These are phyloP conservation scores for Drosophila pegasa DNA, from an alignment of 2,888 invertebrate genomes.

Conservation along the genomic window DNA sequence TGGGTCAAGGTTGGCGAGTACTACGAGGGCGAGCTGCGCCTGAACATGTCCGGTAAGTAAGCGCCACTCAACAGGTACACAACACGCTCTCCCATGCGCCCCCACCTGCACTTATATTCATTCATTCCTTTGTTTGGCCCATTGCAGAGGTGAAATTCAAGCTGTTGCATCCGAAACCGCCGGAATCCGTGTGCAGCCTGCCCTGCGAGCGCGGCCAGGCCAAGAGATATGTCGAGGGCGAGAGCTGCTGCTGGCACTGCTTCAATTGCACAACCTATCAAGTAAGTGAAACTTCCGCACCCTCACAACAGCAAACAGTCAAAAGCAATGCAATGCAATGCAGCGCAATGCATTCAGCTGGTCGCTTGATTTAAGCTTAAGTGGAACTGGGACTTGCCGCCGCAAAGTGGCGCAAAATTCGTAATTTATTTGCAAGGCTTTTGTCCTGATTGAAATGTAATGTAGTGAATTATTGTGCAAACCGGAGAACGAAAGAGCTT, in stretches of 20 bases:
- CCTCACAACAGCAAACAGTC: not conserved
- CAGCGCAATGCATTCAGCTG: constrained; percentile 51
- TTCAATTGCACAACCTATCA: constrained; percentile 95
- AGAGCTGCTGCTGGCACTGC: constrained; percentile 97
- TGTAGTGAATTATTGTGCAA: constrained; percentile 57
- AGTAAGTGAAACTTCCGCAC: constrained; percentile 85
- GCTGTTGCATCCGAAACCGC: constrained; percentile 90
- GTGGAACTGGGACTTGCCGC: constrained; percentile 13
- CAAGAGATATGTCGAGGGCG: constrained; percentile 96
- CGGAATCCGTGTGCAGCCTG: constrained; percentile 95
- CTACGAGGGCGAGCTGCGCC: constrained; percentile 90
- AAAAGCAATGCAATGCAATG: constrained; percentile 15
- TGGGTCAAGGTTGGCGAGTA: constrained; percentile 96
- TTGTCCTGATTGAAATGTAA: constrained; percentile 69
- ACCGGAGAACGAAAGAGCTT: constrained; percentile 25
- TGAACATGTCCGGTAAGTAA: constrained; percentile 91
- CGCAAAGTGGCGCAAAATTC: constrained; percentile 34
- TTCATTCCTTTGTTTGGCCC: constrained; percentile 2
- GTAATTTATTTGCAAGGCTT: constrained; percentile 70
- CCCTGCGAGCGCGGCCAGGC: constrained; percentile 95
- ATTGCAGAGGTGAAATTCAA: constrained; percentile 92
- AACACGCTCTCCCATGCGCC: not conserved
- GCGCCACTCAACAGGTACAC: constrained; percentile 15
- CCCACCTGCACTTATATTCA: not conserved
- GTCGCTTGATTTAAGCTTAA: constrained; percentile 31